A percentile compares a stretch with the other conserved stretches of the same genome.
These are phyloP conservation scores for Panagrolaimus sp. DNA, from an alignment of 1,140 invertebrate genomes.

Conservation along the genomic window DNA sequence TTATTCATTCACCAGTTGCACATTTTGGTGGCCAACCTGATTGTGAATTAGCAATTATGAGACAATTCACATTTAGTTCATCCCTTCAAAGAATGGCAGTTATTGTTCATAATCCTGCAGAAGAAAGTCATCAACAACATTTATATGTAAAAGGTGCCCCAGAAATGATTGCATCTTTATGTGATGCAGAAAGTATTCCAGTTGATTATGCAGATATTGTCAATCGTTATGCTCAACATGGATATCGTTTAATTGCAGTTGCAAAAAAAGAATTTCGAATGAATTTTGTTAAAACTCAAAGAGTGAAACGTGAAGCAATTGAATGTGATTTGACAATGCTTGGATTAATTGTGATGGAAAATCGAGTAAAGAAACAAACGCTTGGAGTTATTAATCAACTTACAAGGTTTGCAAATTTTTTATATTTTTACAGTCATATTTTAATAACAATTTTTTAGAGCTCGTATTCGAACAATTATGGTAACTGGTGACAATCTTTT, in stretches of 20 bases:
- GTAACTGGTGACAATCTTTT: slow-evolving; percentile 96
- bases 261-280: slow-evolving; percentile 42
- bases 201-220: slow-evolving; percentile 43
- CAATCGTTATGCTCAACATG: slow-evolving; percentile 58
- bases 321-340: slow-evolving; percentile 55
- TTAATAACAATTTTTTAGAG: slow-evolving; percentile 57
- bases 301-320: slow-evolving; percentile 48
- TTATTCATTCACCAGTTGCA: slow-evolving; percentile 50
- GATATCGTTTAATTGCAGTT: slow-evolving; percentile 58
- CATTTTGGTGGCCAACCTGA: slow-evolving; percentile 43
- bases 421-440: too few species aligned
- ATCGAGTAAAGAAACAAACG: slow-evolving; percentile 53
- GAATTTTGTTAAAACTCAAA: slow-evolving; percentile 54
- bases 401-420: slow-evolving; percentile 24
- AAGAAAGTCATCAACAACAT: slow-evolving; percentile 41
- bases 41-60: slow-evolving; percentile 50
- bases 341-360: slow-evolving; percentile 58
- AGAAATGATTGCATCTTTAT: slow-evolving; percentile 54
- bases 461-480: slow-evolving; percentile 85
- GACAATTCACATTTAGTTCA: slow-evolving; percentile 58
- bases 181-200: slow-evolving; percentile 43
- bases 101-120: slow-evolving; percentile 51
- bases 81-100: slow-evolving; percentile 58
- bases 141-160: slow-evolving; percentile 58
- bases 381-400: slow-evolving; percentile 56